phyloP scores from a whole-genome alignment of 2,888 invertebrate species.

The Eilema depressum region DNA sequence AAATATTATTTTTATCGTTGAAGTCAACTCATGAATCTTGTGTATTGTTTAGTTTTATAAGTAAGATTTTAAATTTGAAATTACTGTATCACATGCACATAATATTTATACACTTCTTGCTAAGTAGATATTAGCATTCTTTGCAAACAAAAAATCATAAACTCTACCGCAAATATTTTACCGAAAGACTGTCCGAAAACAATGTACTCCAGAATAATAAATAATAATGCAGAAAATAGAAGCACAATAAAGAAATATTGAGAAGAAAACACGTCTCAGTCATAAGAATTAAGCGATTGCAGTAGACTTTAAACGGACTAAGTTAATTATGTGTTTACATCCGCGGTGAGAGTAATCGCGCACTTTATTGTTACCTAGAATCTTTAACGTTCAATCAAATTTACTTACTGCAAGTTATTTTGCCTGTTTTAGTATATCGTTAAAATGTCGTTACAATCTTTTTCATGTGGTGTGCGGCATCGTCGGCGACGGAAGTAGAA shows the following conservation, averaged over 20 bases:
- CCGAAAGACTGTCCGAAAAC: no score
- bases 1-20: no score
- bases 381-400: constrained; percentile 76
- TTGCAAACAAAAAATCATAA: no score
- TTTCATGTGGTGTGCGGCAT: constrained; percentile 81
- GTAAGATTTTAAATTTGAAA: no score
- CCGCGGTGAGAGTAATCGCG: constrained; percentile 53
- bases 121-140: no score
- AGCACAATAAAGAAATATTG: constrained; percentile 18
- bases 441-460: constrained; percentile 80
- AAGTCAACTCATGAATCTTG: no score
- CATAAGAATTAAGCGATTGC: constrained; percentile 31
- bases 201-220: no score
- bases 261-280: constrained; percentile 13
- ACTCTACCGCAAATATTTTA: no score
- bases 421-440: constrained; percentile 76
- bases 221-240: constrained; percentile 4
- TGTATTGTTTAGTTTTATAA: no score
- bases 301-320: constrained; percentile 43
- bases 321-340: constrained; percentile 65
- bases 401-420: constrained; percentile 67
- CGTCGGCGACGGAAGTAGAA: constrained; percentile 79
- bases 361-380: constrained; percentile 70
- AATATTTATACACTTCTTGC: no score
- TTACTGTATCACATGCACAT: no score